A percentile compares a stretch with the other conserved stretches of the same genome.
Conservation (phyloP, 2,797 vertebrate species). For the Dipus sagitta region DNA sequence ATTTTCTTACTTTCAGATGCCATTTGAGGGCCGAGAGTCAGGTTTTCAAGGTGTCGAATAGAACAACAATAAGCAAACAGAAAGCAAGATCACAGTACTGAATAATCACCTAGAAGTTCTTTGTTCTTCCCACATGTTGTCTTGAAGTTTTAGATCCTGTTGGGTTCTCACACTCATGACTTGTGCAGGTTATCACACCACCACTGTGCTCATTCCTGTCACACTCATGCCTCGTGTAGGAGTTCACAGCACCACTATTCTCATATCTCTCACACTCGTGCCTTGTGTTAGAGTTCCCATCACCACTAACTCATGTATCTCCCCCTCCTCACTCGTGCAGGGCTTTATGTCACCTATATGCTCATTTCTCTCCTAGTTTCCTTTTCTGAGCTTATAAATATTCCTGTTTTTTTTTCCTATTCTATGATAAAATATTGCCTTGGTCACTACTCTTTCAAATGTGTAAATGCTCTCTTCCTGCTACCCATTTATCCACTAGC, state of each 20-base stretch:
- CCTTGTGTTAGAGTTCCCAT: no score
- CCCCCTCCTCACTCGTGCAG: not conserved
- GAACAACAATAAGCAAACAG: not conserved
- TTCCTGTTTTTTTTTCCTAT: not conserved
- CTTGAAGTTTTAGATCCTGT: not conserved
- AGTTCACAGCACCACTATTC: no score
- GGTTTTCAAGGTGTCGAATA: not conserved
- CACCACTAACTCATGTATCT: no score
- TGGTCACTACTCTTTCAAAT: not conserved
- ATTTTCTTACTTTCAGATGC: not conserved
- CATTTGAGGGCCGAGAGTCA: not conserved
- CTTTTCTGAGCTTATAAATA: not conserved
- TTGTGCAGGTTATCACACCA: no score
- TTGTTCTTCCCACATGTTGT: not conserved
- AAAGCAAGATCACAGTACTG: not conserved
- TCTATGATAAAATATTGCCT: constrained; percentile 5
- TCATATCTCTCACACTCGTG: no score
- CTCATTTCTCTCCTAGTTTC: not conserved
- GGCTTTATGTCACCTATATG: not conserved
- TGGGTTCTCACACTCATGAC: not conserved
- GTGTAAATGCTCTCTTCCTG: not conserved
- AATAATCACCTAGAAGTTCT: no score
- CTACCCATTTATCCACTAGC: not conserved
- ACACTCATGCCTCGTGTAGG: no score
- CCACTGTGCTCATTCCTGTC: no score